A percentile compares a stretch with the other conserved stretches of the same genome.
Conservation (phyloP, 1,140 invertebrate species). For the Drosophila elegans region DNA sequence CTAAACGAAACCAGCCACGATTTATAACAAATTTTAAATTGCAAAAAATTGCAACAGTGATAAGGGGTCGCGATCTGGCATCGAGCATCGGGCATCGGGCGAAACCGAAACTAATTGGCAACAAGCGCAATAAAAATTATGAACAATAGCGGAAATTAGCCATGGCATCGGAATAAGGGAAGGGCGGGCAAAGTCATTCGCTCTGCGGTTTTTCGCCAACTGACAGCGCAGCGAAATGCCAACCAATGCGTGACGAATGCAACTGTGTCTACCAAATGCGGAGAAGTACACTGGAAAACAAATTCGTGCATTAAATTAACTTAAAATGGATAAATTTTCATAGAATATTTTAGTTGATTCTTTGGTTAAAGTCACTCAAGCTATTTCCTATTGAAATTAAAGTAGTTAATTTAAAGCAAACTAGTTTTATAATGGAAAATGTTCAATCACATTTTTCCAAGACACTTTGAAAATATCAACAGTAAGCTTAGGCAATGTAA, state of each 20-base stretch:
- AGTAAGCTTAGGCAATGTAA: too few relatives aligned
- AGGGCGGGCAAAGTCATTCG: slow-evolving; percentile 47
- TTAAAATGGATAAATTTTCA: too few relatives aligned
- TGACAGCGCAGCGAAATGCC: slow-evolving; percentile 80
- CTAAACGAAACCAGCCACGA: slow-evolving; percentile 61
- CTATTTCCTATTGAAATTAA: too few relatives aligned
- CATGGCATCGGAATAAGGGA: slow-evolving; percentile 49
- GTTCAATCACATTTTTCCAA: too few relatives aligned
- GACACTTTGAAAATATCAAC: too few relatives aligned
- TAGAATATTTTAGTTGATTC: too few relatives aligned
- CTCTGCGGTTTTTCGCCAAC: slow-evolving; percentile 67
- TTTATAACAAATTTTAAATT: slow-evolving; percentile 80
- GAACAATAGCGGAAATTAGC: slow-evolving; percentile 81
- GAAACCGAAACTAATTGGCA: slow-evolving; percentile 84
- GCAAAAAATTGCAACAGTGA: slow-evolving; percentile 76
- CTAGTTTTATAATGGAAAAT: too few relatives aligned
- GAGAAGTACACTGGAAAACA: not conserved
- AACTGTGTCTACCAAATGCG: slow-evolving; percentile 20
- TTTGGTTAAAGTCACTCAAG: too few relatives aligned
- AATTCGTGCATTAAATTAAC: not conserved
- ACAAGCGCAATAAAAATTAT: slow-evolving; percentile 84
- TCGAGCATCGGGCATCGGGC: slow-evolving; percentile 42
- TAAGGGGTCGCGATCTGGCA: slow-evolving; percentile 19
- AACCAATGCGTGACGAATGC: slow-evolving; percentile 77
- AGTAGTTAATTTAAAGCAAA: too few relatives aligned